Evolutionary conservation across 2,797 vertebrate genomes (phyloP), one percentile per base, ranked within the genome.

Genomic region (Spondyliosoma cantharus): DNA sequence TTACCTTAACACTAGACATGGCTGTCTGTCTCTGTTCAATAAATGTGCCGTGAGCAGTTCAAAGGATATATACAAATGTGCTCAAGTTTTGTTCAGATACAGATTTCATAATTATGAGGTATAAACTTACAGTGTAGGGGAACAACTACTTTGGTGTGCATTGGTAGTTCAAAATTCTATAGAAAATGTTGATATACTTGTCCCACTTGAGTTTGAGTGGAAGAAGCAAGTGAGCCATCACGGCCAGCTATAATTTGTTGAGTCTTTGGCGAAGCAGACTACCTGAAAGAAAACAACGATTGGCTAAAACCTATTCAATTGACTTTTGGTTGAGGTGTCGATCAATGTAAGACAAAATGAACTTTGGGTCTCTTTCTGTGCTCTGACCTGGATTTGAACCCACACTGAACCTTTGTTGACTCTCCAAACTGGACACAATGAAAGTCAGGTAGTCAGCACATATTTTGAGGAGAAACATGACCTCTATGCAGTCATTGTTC

Each of bases 301-400:
- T 66, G 54, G 52, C 46, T 24, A 5, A 42, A 71, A 73, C 42
- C 61, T 69, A 46, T 58, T 52, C 32, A 46, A 16, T 73, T 43
- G 50, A 68, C 8, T 63, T 50, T 61, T 46, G 9, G 48, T 3
- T 49, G 22, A 5, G 14, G 17, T 24, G 59, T 43, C 3, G 3
- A 42, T 66, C 43, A 4, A 62, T 43, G 7, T n/a, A 24, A 67
- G 37, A 59, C 61, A 50, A 59, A 7, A 43, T 66, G 49, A 60
- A 59, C 24, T 48, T n/a, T 71, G 46, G 45, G 2, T 37, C 37
- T 74, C 62, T 78, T 48, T 64, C 50, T 15, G 50, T 16, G 29
- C 49, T 62, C 49, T 86, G 90, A 84, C 86, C 85, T 75, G 78
- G 57, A 82, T 83, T 80, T 90, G 83, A 91, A 90, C 85, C 75